Evolutionary conservation across 2,888 invertebrate species (phyloP), one percentile per base, ranked within the genome.

Genomic region (Halocaridina rubra): DNA sequence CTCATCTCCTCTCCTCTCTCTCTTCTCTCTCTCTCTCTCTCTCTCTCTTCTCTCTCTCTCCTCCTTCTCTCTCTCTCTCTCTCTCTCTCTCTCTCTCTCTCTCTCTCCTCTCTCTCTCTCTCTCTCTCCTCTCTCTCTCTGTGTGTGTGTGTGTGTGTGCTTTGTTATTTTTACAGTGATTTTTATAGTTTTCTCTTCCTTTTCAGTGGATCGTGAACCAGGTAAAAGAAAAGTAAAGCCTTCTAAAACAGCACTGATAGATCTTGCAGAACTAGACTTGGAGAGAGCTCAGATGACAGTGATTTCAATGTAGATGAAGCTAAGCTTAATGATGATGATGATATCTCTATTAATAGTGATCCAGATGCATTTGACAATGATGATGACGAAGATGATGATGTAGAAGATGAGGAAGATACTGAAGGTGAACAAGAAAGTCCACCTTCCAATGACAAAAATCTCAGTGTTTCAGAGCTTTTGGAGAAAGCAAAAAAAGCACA

Each of bases 201-300:
- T 79, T 69, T 5, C 86, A 86, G 88, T 88, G 67, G 88, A 88
- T 71, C 84, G 89, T 27, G 88, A 88, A 39, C 88, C 88, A 0
- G 88, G 89, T 8, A 89, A 89, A 77, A 78, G 89, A 32, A 86
- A 88, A 53, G 88, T 89, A 74, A 89, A 89, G 74, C 88, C 89
- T 1, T 88, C 88, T 7, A 88, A 89, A 78, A 86, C 88, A 10
- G 88, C 88, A 2, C 80, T 88, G 46, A 85, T 88, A 30, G 88
- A 88, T 57, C 79, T 88, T n/a, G 85, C 88, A 2, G 88, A 88
- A 30, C 74, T 88, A 33, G 86, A 88, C 27, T 67, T 87, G 97
- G 95, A 53, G 96, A 96, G 91, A 97, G 97, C 90, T 97, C 97
- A 0, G 97, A 98, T 90, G 98, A 98, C 91, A 97, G 97, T 86